Evolutionary conservation across 2,888 invertebrate species (phyloP), one percentile per base, ranked within the genome.

Genomic region (Lysandra coridon): DNA sequence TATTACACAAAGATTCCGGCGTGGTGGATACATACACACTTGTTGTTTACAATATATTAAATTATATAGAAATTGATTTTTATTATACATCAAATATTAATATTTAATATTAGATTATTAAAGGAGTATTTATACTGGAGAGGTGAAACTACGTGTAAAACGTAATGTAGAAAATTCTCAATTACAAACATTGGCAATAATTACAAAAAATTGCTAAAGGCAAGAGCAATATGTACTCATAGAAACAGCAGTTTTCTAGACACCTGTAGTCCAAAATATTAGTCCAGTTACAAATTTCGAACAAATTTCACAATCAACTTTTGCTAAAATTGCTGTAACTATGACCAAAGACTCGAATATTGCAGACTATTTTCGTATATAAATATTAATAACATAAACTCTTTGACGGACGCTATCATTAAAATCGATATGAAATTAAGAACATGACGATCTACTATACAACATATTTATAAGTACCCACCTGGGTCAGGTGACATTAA

Each of bases 1-100:
- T 93, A 94, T 94, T 94, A 94, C 92, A 93, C 89, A 89, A 89
- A 90, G 88, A 86, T 89, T 89, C 90, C 88, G 89, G 88, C 87
- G 90, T 89, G 88, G 89, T 88, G 88, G 87, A 85, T 87, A 88
- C 85, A 86, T 86, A 88, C 86, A 86, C 83, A 84, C 84, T 86
- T 85, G 84, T 86, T 86, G 85, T 86, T 80, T 81, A 80, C 80
- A 81, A 80, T 80, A 80, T 79, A 80, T 79, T 81, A 81, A 81
- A 83, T 81, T 82, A 85, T 86, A 84, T 82, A 81, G 80, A 82
- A 85, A 37, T 37, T 84, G 85, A 85, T 85, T 85, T 84, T 83
- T 84, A 84, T 80, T 83, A 80, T 74, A 80, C 81, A 78, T 80
- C 76, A 79, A 80, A 78, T 78, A 81, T 80, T 79, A 79, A 79